Percentiles rank a stretch among this genome's conserved stretches.
These are phyloP conservation scores for Limnodromus scolopaceus DNA, from an alignment of 2,797 vertebrate genomes.

Conservation along the genomic window DNA sequence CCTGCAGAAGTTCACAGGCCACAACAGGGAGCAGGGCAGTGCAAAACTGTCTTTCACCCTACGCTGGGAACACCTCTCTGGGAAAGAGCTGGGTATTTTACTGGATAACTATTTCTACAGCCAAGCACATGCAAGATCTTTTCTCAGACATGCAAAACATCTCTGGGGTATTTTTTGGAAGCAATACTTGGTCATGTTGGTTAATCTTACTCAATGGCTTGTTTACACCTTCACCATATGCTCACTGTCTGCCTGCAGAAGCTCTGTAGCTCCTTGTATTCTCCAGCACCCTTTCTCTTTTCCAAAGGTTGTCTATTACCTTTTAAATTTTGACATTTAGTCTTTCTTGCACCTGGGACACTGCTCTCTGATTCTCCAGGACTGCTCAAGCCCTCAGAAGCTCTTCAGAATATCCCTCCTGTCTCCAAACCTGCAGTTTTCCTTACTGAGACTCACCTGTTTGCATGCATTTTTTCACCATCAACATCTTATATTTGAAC, in stretches of 20 bases:
- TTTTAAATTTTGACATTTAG: neutral
- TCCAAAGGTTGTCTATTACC: neutral
- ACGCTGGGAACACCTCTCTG: neutral
- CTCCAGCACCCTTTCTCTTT: neutral
- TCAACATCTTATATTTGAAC: neutral
- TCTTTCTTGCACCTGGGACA: neutral
- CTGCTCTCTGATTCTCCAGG: neutral
- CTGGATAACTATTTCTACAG: neutral
- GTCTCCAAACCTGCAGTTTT: neutral
- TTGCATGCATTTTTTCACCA: neutral
- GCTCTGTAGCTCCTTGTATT: neutral
- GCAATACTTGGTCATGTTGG: neutral
- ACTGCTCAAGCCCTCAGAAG: neutral
- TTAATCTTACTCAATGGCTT: conserved; percentile 12
- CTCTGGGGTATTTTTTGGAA: neutral
- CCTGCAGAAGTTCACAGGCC: neutral
- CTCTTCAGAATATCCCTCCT: neutral
- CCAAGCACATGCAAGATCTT: neutral
- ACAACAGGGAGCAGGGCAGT: neutral
- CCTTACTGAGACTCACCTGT: neutral
- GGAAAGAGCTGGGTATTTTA: neutral
- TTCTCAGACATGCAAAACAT: neutral
- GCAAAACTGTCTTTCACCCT: neutral
- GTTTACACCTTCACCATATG: conserved; percentile 30
- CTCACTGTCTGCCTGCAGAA: neutral